Evolutionary conservation across 2,797 vertebrate genomes (phyloP).

Genomic region (Propithecus deckenii): DNA sequence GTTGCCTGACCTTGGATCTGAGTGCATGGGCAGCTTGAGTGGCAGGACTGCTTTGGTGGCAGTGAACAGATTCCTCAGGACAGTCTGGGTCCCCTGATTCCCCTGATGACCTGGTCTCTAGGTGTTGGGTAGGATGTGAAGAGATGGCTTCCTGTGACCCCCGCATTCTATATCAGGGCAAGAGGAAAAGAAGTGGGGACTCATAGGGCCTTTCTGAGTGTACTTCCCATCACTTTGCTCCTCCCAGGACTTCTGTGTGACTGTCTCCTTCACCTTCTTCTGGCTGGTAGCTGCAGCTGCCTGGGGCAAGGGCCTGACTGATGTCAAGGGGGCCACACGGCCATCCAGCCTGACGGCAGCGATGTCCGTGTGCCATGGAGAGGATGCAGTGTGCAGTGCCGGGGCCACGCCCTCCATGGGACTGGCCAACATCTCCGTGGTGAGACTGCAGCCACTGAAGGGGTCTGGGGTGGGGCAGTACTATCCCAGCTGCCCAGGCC

Average conservation of each 20-base stretch:
- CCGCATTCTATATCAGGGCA: background rate
- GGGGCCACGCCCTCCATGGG: conserved; percentile 90
- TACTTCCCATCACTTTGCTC: background rate
- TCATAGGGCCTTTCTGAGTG: background rate
- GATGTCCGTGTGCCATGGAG: conserved; percentile 67
- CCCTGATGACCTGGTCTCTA: background rate
- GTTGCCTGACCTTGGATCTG: background rate
- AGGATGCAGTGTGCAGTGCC: conserved; percentile 70
- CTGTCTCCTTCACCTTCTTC: conserved; percentile 93
- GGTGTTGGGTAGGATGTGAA: background rate
- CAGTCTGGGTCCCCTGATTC: background rate
- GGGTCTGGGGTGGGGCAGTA: background rate
- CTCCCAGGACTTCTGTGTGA: conserved; percentile 92
- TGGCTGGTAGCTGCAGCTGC: conserved; percentile 96
- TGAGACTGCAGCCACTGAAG: conserved; percentile 78
- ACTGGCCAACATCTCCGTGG: conserved; percentile 96
- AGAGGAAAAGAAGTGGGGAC: background rate
- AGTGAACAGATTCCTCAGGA: background rate
- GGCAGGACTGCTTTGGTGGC: background rate
- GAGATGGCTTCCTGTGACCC: background rate
- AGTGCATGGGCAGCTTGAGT: background rate
- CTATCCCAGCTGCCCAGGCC: background rate
- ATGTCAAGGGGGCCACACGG: conserved; percentile 91
- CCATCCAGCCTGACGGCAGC: conserved; percentile 82
- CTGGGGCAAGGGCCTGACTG: conserved; percentile 94